Base-by-base conservation (phyloP, 2,797 vertebrate genomes). In the Centroberyx gerrardi region DNA sequence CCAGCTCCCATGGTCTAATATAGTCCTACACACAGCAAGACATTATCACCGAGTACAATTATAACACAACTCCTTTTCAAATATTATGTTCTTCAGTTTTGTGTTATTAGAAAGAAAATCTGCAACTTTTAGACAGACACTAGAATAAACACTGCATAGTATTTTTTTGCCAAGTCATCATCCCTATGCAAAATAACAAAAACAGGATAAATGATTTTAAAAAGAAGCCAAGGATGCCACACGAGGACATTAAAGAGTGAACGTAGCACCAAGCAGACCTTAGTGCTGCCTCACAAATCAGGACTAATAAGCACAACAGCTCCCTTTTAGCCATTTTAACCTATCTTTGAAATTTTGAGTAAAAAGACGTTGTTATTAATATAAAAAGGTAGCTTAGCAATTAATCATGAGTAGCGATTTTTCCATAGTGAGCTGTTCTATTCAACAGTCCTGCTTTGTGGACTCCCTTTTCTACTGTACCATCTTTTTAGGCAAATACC, bases 51-150 rank as follows among this genome's bases (percentile, higher is more conserved):
- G 51, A 54, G 53, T 53, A 81, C 22, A 15, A 22, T 64, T 66
- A 46, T 22, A 46, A 12, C 27, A 64, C 79, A 56, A 54, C 53
- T 10, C 8, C 12, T 60, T 65, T 84, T 63, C 82, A 63, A 77
- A 84, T 71, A 80, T 81, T 71, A 80, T 81, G 82, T 88, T 87
- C 82, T 84, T 79, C 78, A 51, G 72, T 12, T 67, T 76, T 61
- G 33, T 31, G 38, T 61, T 77, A 68, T 58, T 42, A 71, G 29
- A 68, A 59, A 15, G 36, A 63, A 76, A 82, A 61, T 52, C 66
- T 56, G 68, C 4, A 63, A 64, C 72, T 56, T 82, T 56, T 63
- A 63, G 15, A 68, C 62, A 86, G 18, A 78, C 46, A 29, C 73
- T 74, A 82, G 28, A 61, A 71, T 63, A 72, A 64, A 59, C 54